Base-by-base conservation (phyloP, 2,797 vertebrate species). In the Crypturellus tataupa region DNA sequence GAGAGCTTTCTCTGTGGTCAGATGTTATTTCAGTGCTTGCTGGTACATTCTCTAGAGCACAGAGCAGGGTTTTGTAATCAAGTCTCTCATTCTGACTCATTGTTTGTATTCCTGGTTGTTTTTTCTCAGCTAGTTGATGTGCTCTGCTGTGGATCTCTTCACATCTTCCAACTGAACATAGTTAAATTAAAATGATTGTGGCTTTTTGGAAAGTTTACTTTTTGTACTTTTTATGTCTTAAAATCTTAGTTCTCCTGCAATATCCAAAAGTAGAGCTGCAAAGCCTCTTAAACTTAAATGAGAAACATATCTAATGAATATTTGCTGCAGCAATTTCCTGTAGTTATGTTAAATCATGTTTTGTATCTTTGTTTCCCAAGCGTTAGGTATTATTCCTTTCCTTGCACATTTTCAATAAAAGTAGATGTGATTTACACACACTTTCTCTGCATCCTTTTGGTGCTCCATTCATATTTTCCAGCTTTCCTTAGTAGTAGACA, bases 351-450 rank as follows among this genome's bases (percentile, higher is more conserved):
- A 24, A 92, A 80, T 44, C 4, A 1, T 3, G 4, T 42, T 83
- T 27, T 62, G 1, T 33, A 9, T 12, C 47, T 56, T 12, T 20
- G 14, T 64, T 87, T 77, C 33, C 59, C 14, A 46, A 53, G 23
- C 5, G 3, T 9, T 14, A 44, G 24, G 0, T 29, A 2, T 60
- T 35, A 4, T 2, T 69, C 6, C 24, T 80, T 51, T 60, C 3
- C 10, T 44, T 25, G 12, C 8, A 7, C 44, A 65, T 88, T 78
- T 69, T 64, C 31, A 9, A 33, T 46, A 13, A 29, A 47, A 24
- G 2, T 20, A 19, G 17, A 1, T 0, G 3, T 10, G 39, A 70
- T 4, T 53, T 56, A 11, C 10, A 7, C 13, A 1, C 0, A 0
- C 25, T 89, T 63, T 62, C 3, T 40, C 44, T 72, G 5, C 46